Base-by-base conservation (phyloP, 2,797 vertebrate species). In the Euthynnus affinis region DNA sequence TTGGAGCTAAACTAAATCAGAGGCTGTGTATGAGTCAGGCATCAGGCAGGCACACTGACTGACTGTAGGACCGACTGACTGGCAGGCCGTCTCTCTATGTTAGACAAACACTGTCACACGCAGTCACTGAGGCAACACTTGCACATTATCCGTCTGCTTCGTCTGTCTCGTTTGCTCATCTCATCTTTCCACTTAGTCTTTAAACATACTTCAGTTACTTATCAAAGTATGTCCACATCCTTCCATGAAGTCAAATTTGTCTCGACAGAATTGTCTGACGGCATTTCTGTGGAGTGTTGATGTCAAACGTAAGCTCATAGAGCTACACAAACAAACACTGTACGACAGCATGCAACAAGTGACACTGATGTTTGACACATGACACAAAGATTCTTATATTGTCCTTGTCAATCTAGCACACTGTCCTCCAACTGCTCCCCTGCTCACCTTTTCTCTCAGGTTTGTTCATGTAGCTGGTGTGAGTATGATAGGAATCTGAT, bases 401-500 rank as follows among this genome's bases (percentile, higher is more conserved):
- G 29, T 17, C 51, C 52, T 9, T 7, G 9, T 70, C 51, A 60
- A 6, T 64, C 62, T 23, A 15, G 25, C 5, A 6, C 25, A 37
- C 34, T 25, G n/a, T 56, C 65, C 53, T 40, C 49, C 4, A 25
- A 49, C 62, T 67, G 18, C 57, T 52, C 40, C 17, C 48, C 8
- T 53, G 17, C 32, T 85, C 49, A 32, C n/a, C 57, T 67, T 67
- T 68, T 27, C 29, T 42, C 44, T 92, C 83, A 88, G 82, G 88
- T 88, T 91, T 84, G 83, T 80, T 91, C 83, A 77, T 87, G 88
- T 58, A 74, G 58, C 42, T 49, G 71, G 65, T 37, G 12, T 20
- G 72, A 83, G 57, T 65, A 89, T 85, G 81, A 79, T 18, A 80
- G 86, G 82, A 92, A 92, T 92, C 74, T 73, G 56, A 85, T 63